Conservation (phyloP, 2,888 invertebrate genomes). For the Anagyrus pseudococci region DNA sequence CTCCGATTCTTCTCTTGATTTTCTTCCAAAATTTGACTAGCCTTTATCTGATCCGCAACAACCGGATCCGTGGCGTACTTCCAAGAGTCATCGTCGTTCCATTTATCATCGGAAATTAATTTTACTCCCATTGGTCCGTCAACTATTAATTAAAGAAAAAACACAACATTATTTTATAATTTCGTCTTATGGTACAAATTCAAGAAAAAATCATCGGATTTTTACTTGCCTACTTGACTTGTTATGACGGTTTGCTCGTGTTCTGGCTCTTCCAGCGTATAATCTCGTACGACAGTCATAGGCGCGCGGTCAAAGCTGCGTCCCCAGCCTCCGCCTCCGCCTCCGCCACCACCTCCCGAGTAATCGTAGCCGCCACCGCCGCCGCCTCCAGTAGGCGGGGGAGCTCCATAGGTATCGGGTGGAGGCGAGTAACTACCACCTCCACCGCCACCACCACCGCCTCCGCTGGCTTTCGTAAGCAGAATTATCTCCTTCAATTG, state of each 20-base stretch:
- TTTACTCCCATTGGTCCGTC: constrained; percentile 10
- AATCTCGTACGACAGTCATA: constrained; percentile 42
- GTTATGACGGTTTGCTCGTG: background rate
- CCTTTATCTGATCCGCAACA: constrained; percentile 6
- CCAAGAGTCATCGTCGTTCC: constrained; percentile 13
- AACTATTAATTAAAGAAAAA: background rate
- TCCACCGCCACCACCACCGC: constrained; percentile 63
- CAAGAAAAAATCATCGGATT: background rate
- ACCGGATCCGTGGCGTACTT: constrained; percentile 15
- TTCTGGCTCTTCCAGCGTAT: background rate
- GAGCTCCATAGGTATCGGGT: constrained; percentile 52
- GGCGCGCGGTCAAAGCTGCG: constrained; percentile 61
- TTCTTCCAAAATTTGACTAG: constrained; percentile 19
- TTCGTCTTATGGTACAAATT: background rate
- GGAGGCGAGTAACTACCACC: constrained; percentile 61
- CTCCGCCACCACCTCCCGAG: constrained; percentile 53
- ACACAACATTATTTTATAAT: background rate
- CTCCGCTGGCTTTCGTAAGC: constrained; percentile 61
- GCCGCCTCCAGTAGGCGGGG: constrained; percentile 50
- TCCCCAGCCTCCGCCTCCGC: constrained; percentile 64
- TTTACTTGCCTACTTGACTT: constrained; percentile 10
- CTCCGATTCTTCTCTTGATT: background rate
- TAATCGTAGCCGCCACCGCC: constrained; percentile 59
- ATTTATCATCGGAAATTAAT: constrained; percentile 1
- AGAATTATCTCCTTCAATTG: constrained; percentile 54